These are phyloP conservation scores for Scaptomyza pallida DNA, from an alignment of 1,140 invertebrate genomes.

Conservation along the genomic window DNA sequence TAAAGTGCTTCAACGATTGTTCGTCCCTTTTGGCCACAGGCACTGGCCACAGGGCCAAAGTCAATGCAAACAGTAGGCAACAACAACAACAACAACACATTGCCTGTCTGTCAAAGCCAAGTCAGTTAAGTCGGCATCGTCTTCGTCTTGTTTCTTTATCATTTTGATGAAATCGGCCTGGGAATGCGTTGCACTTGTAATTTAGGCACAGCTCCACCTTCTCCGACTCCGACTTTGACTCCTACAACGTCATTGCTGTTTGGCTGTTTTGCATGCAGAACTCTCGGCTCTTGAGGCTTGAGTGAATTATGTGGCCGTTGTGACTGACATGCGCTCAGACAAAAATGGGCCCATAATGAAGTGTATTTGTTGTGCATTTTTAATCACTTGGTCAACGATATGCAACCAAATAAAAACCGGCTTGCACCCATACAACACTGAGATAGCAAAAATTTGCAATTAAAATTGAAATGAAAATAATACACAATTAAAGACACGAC, in stretches of 20 bases:
- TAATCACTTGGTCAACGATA: constrained; percentile 47
- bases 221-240: constrained; percentile 8
- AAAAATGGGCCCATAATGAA: constrained; percentile 79
- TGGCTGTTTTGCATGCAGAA: constrained; percentile 59
- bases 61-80: constrained; percentile 32
- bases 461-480: constrained; percentile 79
- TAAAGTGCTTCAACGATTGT: constrained; percentile 73
- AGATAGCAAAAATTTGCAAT: constrained; percentile 72
- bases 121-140: constrained; percentile 31
- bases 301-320: constrained; percentile 72
- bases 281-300: constrained; percentile 39
- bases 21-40: constrained; percentile 1
- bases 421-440: constrained; percentile 28
- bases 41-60: not conserved
- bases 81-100: constrained; percentile 1
- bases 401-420: constrained; percentile 15
- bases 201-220: constrained; percentile 29
- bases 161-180: constrained; percentile 81
- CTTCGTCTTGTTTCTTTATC: constrained; percentile 58
- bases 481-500: constrained; percentile 66
- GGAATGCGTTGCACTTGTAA: constrained; percentile 81
- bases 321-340: constrained; percentile 56
- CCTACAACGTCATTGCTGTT: constrained; percentile 32
- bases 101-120: constrained; percentile 33
- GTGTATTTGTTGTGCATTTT: constrained; percentile 73